Conservation (phyloP, 2,113 vertebrate species). For the Poicephalus gulielmi region DNA sequence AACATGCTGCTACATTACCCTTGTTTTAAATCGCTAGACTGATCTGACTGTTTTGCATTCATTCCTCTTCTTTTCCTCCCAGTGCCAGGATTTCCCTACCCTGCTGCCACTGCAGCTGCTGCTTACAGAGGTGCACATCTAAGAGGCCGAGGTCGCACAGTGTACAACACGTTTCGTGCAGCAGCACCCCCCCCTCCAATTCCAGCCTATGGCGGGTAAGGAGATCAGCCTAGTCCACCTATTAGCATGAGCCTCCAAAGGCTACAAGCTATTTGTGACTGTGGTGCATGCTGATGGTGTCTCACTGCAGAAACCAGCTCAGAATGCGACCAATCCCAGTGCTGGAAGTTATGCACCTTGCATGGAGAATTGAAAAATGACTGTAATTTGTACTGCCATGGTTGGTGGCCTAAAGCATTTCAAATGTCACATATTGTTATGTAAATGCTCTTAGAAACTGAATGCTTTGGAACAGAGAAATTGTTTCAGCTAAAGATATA, state of each 20-base stretch:
- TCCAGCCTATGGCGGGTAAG: conserved; percentile 95
- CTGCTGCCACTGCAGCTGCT: conserved; percentile 89
- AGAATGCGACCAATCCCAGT: conserved; percentile 67
- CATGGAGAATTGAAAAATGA: conserved; percentile 79
- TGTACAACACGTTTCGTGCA: conserved; percentile 94
- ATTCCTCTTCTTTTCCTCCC: neutral
- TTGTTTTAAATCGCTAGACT: fast-evolving
- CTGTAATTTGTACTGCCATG: conserved; percentile 82
- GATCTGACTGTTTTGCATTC: neutral
- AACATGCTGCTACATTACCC: fast-evolving
- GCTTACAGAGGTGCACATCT: conserved; percentile 94
- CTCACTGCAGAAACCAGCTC: conserved; percentile 35
- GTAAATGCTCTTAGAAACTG: conserved; percentile 75
- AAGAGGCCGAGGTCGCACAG: conserved; percentile 90
- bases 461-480: conserved; percentile 70
- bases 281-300: conserved; percentile 68
- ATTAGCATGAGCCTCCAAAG: neutral
- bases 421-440: conserved; percentile 80
- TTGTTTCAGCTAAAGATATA: conserved; percentile 65
- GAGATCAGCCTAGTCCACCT: neutral
- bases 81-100: conserved; percentile 96
- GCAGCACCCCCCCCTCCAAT: conserved; percentile 92
- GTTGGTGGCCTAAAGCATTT: conserved; percentile 79
- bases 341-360: conserved; percentile 76
- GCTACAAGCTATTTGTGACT: neutral